These are phyloP conservation scores for Ylistrum balloti DNA, from an alignment of 1,140 invertebrate species.

Conservation along the genomic window DNA sequence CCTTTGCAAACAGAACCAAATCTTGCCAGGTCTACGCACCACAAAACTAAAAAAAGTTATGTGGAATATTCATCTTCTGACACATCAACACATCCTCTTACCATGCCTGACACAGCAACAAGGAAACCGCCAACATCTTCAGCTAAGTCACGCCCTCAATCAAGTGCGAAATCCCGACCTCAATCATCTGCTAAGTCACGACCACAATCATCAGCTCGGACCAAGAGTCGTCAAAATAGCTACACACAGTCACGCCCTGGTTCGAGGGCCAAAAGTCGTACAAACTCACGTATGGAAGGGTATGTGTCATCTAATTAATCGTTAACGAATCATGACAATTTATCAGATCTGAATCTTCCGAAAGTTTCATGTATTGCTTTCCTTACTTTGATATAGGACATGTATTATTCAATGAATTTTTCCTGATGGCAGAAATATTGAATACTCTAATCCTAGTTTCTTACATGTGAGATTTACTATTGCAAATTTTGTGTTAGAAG, in stretches of 20 bases:
- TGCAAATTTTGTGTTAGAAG: no score
- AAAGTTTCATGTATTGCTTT: no score
- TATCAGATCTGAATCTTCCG: no score
- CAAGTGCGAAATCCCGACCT: conserved; percentile 29
- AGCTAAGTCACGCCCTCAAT: background rate
- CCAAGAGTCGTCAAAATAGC: conserved; percentile 52
- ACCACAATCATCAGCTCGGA: conserved; percentile 56
- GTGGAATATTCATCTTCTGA: background rate
- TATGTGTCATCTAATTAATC: conserved; percentile 45
- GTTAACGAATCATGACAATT: no score
- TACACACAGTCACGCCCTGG: conserved; percentile 60
- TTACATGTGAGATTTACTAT: no score
- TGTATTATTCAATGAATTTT: no score
- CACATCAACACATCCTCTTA: background rate
- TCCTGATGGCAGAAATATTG: no score
- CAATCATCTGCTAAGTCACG: conserved; percentile 55
- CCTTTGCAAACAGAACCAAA: background rate
- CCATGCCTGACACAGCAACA: background rate
- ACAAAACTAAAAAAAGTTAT: background rate
- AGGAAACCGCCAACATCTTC: conserved; percentile 49
- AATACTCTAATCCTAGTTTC: no score
- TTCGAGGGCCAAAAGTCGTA: conserved; percentile 67
- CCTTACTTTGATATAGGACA: no score
- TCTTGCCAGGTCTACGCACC: background rate
- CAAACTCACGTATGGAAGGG: conserved; percentile 68